Evolutionary conservation across 2,888 invertebrate genomes (phyloP).

Genomic region (Argynnis bischoffii): DNA sequence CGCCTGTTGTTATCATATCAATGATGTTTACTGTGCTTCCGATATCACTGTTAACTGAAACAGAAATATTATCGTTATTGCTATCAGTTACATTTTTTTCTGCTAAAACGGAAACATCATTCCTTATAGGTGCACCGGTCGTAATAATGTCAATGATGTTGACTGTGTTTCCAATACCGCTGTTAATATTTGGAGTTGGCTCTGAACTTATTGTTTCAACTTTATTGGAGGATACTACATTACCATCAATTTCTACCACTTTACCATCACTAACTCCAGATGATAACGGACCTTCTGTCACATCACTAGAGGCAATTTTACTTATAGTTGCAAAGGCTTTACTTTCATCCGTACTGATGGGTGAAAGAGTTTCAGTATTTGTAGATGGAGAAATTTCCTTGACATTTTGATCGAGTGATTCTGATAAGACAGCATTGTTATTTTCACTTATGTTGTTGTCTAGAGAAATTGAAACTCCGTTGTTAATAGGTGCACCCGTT

Average conservation of each 20-base stretch:
- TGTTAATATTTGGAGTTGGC: background rate
- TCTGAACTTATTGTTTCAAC: background rate
- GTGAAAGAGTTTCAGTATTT: no score
- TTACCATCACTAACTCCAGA: background rate
- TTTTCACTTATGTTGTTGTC: no score
- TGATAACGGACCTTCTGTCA: background rate
- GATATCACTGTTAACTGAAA: background rate
- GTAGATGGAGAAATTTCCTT: no score
- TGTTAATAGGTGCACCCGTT: no score
- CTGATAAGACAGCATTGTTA: no score
- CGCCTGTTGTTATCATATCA: background rate
- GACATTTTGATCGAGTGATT: no score
- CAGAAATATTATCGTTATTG: no score
- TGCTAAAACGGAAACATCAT: background rate
- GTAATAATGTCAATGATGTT: background rate
- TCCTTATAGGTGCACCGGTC: background rate
- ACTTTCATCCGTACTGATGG: no score
- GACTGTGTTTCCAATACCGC: background rate
- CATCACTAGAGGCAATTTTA: conserved; percentile 1
- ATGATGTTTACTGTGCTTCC: background rate
- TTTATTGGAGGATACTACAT: background rate
- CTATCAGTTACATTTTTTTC: no score
- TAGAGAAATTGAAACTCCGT: no score
- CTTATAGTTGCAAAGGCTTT: no score
- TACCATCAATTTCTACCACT: conserved; percentile 6